These are phyloP conservation scores for Heteromurus nitidus DNA, from an alignment of 2,888 invertebrate species.

Conservation along the genomic window DNA sequence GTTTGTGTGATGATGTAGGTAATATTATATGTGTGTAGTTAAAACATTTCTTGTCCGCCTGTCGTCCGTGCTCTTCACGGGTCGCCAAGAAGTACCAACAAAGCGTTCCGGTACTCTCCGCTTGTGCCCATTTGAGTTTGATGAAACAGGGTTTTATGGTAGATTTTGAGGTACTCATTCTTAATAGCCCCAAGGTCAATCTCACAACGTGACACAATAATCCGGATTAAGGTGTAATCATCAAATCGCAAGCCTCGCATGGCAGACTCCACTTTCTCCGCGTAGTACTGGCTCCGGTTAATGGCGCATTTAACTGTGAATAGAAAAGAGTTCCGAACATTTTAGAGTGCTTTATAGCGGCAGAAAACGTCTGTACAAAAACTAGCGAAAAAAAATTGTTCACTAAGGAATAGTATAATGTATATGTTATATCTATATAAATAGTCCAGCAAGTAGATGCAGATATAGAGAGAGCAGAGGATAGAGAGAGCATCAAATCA, in stretches of 20 bases:
- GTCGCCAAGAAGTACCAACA: conserved; percentile 80
- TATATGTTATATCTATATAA: too few relatives aligned
- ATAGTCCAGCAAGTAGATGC: too few relatives aligned
- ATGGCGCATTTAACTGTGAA: conserved; percentile 83
- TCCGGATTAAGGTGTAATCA: conserved; percentile 63
- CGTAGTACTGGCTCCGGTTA: conserved; percentile 82
- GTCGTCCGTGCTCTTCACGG: conserved; percentile 75
- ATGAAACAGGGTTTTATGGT: conserved; percentile 82
- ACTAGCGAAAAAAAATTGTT: too few relatives aligned
- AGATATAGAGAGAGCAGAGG: not conserved
- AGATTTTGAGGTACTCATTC: conserved; percentile 82
- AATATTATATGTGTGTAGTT: too few relatives aligned
- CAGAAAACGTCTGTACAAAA: too few relatives aligned
- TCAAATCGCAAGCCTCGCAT: conserved; percentile 75
- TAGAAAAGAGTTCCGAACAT: too few relatives aligned
- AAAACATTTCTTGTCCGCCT: too few relatives aligned
- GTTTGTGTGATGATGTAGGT: too few relatives aligned
- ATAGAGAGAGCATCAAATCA: not conserved
- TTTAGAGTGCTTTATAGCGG: too few relatives aligned
- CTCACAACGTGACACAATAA: conserved; percentile 81
- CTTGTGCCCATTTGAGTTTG: conserved; percentile 80
- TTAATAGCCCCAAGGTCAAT: conserved; percentile 83
- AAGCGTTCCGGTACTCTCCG: conserved; percentile 81
- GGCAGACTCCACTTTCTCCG: conserved; percentile 80
- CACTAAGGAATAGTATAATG: not conserved